Percentiles rank a stretch among this genome's conserved stretches.
Conservation (phyloP, 2,888 invertebrate species). For the Apoda limacodes region DNA sequence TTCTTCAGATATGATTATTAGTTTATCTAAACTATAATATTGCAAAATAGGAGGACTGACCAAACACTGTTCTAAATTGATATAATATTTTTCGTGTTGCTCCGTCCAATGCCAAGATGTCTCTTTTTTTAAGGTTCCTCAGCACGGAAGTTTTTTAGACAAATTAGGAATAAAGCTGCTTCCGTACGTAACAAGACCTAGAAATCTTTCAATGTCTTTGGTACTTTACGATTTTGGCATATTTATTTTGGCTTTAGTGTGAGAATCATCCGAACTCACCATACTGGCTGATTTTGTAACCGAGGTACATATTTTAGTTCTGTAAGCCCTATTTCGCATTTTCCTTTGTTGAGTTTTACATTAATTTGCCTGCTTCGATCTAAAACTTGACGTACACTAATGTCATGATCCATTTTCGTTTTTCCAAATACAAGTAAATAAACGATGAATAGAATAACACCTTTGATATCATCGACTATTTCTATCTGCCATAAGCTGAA, state of each 20-base stretch:
- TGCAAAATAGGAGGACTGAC: constrained; percentile 3
- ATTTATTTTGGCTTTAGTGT: constrained; percentile 1
- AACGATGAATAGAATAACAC: constrained; percentile 17
- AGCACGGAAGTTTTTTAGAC: constrained; percentile 17
- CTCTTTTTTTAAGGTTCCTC: constrained; percentile 3
- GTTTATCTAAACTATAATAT: constrained; percentile 1
- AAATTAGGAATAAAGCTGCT: constrained; percentile 19
- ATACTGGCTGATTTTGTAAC: constrained; percentile 4
- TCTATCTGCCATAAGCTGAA: no score
- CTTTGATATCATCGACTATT: constrained; percentile 17
- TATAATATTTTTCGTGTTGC: no score
- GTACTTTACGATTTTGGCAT: constrained; percentile 4
- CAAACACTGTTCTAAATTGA: no score
- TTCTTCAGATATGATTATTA: constrained; percentile 5
- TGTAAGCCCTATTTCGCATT: constrained; percentile 8
- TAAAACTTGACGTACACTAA: constrained; percentile 4
- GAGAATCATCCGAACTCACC: constrained; percentile 2
- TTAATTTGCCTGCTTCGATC: constrained; percentile 7
- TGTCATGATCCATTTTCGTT: constrained; percentile 1
- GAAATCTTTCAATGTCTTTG: constrained; percentile 7
- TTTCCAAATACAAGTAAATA: constrained; percentile 14
- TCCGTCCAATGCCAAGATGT: no score
- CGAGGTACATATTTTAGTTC: constrained; percentile 14
- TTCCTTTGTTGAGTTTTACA: constrained; percentile 10
- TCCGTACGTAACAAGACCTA: constrained; percentile 8